Evolutionary conservation across 2,888 invertebrate species (phyloP).

Genomic region (Noctua pronuba): DNA sequence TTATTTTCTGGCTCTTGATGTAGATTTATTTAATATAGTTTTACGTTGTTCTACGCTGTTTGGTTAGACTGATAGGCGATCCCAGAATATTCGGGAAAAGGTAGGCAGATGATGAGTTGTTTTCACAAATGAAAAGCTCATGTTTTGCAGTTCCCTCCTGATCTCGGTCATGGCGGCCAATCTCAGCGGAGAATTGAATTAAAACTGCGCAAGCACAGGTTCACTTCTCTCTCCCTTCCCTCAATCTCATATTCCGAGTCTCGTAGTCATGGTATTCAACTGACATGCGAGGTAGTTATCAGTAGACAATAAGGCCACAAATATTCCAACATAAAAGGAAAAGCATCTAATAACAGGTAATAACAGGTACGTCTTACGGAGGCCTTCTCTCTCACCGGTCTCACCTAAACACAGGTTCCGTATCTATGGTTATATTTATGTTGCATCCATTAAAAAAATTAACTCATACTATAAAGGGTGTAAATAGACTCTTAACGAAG

Average conservation of each 20-base stretch:
- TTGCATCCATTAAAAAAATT: background rate
- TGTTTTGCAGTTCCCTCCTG: background rate
- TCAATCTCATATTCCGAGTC: background rate
- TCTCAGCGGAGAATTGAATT: background rate
- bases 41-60: background rate
- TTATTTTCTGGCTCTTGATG: background rate
- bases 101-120: background rate
- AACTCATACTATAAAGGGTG: too few relatives aligned
- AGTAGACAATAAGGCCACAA: background rate
- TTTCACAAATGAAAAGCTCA: background rate
- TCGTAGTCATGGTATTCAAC: background rate
- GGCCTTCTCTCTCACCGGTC: background rate
- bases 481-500: too few relatives aligned
- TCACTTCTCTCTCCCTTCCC: background rate
- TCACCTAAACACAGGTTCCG: background rate
- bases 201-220: background rate
- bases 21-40: background rate
- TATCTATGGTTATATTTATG: background rate
- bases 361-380: background rate
- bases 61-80: background rate
- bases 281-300: background rate
- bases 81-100: background rate
- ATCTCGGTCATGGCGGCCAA: background rate
- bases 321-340: background rate
- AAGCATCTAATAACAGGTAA: background rate